Base-by-base conservation (phyloP, 2,113 vertebrate species). In the Lepus americanus region DNA sequence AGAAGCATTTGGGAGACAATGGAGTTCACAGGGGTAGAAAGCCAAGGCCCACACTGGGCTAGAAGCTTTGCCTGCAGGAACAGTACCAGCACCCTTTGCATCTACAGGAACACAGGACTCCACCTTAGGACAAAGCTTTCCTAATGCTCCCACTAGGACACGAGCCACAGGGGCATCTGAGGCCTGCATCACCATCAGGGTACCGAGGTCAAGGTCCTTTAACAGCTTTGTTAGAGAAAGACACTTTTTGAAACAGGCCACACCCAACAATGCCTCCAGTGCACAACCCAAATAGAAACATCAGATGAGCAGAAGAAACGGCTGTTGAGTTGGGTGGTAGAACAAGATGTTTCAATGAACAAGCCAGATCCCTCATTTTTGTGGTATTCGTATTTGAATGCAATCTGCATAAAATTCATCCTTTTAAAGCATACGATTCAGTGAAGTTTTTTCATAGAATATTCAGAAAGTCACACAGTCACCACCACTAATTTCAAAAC, bases 1-100 rank as follows among this genome's bases (percentile, higher is more conserved):
- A 97, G 97, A 98, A 96, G 96, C 94, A 97, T 98, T 87, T 96
- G 89, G 98, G 97, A 98, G 98, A 98, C 98, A 98, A 64, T 96
- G 98, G 98, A 98, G 97, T 94, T 97, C 97, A 97, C 98, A 98
- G 92, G 73, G 23, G 29, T 25, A 27, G 36, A 55, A 85, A 16
- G 59, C 17, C 9, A 63, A 90, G 79, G 59, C 0, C 39, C 9
- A 29, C 36, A 22, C 25, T n/a, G 84, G 33, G 51, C 39, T 84
- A 8, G 44, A 6, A 44, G 44, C 44, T 44, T 44, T 44, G 44
- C 6, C 44, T 44, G 44, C 6, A 44, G 44, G 44, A 44, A 39
- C 39, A 79, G 67, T 5, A 0, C 16, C 29, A 23, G 16, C 11
- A 64, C 4, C 0, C 51, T 1, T 93, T 72, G n/a, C 27, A 31